Evolutionary conservation across 2,113 vertebrate species (phyloP), one percentile per base, ranked within the genome.

Genomic region (Oenanthe melanoleuca): DNA sequence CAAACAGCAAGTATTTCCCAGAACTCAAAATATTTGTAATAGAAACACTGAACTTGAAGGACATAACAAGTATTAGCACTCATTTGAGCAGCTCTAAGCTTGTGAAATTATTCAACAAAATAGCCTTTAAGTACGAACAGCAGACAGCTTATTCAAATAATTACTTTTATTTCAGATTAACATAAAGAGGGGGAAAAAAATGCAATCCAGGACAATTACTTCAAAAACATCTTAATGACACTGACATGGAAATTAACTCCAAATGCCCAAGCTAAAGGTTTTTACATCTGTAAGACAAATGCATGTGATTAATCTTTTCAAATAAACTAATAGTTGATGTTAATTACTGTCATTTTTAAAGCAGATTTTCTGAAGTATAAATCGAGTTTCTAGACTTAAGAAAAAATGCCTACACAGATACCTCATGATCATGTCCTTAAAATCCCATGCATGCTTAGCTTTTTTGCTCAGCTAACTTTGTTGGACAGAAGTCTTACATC

Each of bases 91-190:
- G 33, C 34, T 45, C 47, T 63, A 52, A 77, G 29, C 29, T 88
- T 80, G 50, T 88, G 79, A 83, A 92, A 92, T 82, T 55, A 80
- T 64, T 80, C 63, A 95, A 90, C 29, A 93, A 53, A 92, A 66
- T 9, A 89, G 38, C 11, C 31, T n/a, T 69, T 85, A 55, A 65
- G 25, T 45, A 74, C 5, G 20, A 93, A 70, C 25, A 79, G 29
- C 20, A 80, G 37, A 19, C 4, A 80, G 34, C 19, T 88, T 92
- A 70, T 33, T 71, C 67, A 91, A 96, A 89, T 44, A 94, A 70
- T 52, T 85, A 55, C 16, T 64, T 85, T 67, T 25, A 60, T 60
- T 81, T 55, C 49, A 55, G 38, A 80, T 74, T 60, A 55, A 47
- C 2, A 33, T 34, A 47, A 63, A 61, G 14, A n/a, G 12, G 7